Percentiles rank a stretch among this genome's conserved stretches.
These are phyloP conservation scores for Parasteatoda lunata DNA, from an alignment of 2,888 invertebrate genomes.

Conservation along the genomic window DNA sequence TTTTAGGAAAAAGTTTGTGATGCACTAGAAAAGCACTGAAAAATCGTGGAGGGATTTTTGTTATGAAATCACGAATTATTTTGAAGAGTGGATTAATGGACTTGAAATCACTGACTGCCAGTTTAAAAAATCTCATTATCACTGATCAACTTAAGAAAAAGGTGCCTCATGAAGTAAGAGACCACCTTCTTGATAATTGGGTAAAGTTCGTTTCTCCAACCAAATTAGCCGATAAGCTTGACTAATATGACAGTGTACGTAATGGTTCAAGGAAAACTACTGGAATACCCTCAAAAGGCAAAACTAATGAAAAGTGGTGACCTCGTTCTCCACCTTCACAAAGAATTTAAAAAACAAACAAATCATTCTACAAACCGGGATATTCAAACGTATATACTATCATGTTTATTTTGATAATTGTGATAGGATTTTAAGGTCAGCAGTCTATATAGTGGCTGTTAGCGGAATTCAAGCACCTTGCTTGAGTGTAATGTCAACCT, in stretches of 20 bases:
- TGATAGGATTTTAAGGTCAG: too few species aligned
- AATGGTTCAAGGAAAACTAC: background rate
- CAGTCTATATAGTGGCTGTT: too few species aligned
- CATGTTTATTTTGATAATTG: too few species aligned
- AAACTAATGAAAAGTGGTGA: conserved; percentile 6
- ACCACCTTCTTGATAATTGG: conserved; percentile 15
- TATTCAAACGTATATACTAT: background rate
- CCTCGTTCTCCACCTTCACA: background rate
- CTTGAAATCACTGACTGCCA: conserved; percentile 2
- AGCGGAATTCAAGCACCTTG: too few species aligned
- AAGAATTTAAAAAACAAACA: background rate
- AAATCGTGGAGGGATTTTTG: conserved; percentile 9
- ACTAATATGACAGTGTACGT: conserved; percentile 14
- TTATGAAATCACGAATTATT: background rate
- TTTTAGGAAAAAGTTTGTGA: too few species aligned
- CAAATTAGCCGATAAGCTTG: conserved; percentile 3
- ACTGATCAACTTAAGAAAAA: conserved; percentile 22
- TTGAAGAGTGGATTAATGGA: conserved; percentile 1
- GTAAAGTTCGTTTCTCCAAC: background rate
- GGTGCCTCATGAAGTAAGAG: conserved; percentile 8
- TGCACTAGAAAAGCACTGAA: background rate
- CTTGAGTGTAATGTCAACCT: too few species aligned
- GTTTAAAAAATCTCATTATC: conserved; percentile 14
- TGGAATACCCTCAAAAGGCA: background rate
- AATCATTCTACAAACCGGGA: background rate